Conservation (phyloP, 2,888 invertebrate genomes). For the Gisinianus flammeolus region DNA sequence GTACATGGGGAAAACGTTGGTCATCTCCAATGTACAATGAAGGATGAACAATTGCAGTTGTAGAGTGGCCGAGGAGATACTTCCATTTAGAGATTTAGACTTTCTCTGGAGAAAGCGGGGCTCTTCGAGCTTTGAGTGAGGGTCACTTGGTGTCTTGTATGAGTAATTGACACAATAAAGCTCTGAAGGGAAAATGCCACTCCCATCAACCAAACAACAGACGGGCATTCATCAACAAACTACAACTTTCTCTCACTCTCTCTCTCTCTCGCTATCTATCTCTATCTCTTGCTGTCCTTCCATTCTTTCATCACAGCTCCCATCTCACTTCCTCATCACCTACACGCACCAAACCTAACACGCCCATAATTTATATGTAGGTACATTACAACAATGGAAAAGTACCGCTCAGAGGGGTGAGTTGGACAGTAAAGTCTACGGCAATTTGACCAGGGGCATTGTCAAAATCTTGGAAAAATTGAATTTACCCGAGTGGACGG, state of each 20-base stretch:
- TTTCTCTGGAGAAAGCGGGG: too few relatives aligned
- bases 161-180: slow-evolving; percentile 16
- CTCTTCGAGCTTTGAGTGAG: neutral
- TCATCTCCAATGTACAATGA: too few relatives aligned
- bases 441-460: too few relatives aligned
- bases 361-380: neutral
- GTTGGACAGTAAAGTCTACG: too few relatives aligned
- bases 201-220: neutral
- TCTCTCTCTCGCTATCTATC: neutral
- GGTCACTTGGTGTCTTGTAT: neutral
- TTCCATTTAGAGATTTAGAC: too few relatives aligned
- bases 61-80: too few relatives aligned
- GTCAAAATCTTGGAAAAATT: too few relatives aligned
- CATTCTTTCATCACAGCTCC: neutral
- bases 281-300: neutral
- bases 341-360: neutral
- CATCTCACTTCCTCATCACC: neutral
- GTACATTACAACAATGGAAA: too few relatives aligned
- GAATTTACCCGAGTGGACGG: too few relatives aligned
- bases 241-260: neutral
- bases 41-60: too few relatives aligned
- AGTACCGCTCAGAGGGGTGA: too few relatives aligned
- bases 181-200: neutral
- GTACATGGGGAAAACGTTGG: too few relatives aligned
- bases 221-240: slow-evolving; percentile 6